Evolutionary conservation across 2,888 invertebrate species (phyloP), one percentile per base, ranked within the genome.

Genomic region (Petrophora chlorosata): DNA sequence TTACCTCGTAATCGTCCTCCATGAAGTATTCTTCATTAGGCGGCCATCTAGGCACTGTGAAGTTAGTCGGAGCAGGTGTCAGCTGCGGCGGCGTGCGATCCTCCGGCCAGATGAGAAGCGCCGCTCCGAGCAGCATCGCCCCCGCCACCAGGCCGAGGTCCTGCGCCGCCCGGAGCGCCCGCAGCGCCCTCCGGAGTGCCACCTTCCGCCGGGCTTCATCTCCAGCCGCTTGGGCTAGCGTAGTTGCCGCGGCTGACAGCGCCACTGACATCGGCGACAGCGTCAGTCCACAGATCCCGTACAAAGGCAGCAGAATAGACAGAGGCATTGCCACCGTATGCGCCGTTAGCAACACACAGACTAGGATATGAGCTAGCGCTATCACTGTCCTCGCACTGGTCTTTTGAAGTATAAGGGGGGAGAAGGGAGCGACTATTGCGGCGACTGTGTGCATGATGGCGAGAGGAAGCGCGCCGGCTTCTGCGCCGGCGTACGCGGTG

Each of bases 401-500:
- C 58, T 85, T 88, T 55, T 88, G 90, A 1, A 90, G 72, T 17
- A 90, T 85, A 0, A 85, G 60, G 0, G 90, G 87, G 0, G 89
- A 84, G 61, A 89, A 84, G 0, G 90, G 90, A 0, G 90, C 87
- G 25, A 93, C 92, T 0, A 92, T 64, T 0, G 94, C 92, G 1
- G 94, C 93, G 16, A 92, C 76, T 0, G 92, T 71, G 65, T 94
- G 94, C 71, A 94, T 91, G 5, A 91, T 76, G 0, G 93, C 91
- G 7, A 95, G 82, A 1, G 95, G 87, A 36, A 94, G 73, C 0
- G 94, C 93, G 0, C 95, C 95, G 0, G 84, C 89, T 62, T 88
- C 90, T 7, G 90, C 88, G 3, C 90, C 90, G 1, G 86, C 87
- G 55, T 83, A 85, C 0, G 90, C 90, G 3, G 88, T 88, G 73